Evolutionary conservation across 2,113 vertebrate genomes (phyloP), one percentile per base, ranked within the genome.

Genomic region (Psophia crepitans): DNA sequence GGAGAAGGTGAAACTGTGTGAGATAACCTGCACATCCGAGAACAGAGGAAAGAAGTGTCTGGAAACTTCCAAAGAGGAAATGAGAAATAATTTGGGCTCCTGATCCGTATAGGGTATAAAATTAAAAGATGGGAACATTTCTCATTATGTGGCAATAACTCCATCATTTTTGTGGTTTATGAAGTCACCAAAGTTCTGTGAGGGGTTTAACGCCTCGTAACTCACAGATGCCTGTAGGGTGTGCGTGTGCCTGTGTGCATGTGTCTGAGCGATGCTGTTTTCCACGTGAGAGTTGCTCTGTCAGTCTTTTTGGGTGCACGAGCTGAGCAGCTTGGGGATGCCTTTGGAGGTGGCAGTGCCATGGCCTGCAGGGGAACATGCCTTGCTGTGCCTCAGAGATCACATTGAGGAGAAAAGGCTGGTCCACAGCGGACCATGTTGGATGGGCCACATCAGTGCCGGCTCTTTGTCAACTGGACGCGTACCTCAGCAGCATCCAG

Each of bases 81-180:
- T 8, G 17, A 48, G 39, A 74, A 87, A 57, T 19, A 71, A 53
- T 11, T 5, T 9, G 69, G 35, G 19, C 9, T 81, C 35, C 69
- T 76, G 48, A 35, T 79, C 39, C 14, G 4, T 8, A 65, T 0
- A 69, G 22, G 9, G 14, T 51, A 35, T 64, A 49, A 76, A 93
- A 71, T 16, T 63, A 81, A 84, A 73, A 61, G 83, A 88, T 64
- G 57, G 69, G 77, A 90, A 81, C 53, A 15, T 65, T 87, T 89
- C 83, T 68, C 44, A 41, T 76, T 76, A 69, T 13, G 68, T 46
- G 46, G 75, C 35, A 94, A 41, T 81, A 93, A 95, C 93, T 90
- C 8, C 8, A 75, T 75, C 2, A 9, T 81, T 93, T 95, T 58
- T 95, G 92, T 89, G 94, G 92, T 95, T 95, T 95, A 37, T 87